Conservation (phyloP, 1,140 invertebrate genomes). For the Hyphantria cunea region DNA sequence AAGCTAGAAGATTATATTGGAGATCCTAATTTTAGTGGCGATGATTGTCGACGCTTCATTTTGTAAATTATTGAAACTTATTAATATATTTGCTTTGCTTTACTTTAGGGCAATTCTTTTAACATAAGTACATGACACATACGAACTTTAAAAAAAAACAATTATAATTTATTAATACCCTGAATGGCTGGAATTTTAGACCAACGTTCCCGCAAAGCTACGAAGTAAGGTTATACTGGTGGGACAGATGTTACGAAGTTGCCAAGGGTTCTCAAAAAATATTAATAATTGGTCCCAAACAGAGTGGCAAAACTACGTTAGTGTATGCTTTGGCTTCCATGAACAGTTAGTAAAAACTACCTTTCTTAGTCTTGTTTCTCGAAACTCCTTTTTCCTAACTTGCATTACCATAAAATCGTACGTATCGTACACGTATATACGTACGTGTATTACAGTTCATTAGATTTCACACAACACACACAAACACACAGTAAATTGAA, state of each 20-base stretch:
- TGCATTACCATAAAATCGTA: not conserved
- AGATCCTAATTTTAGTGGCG: conserved; percentile 57
- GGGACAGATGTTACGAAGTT: conserved; percentile 53
- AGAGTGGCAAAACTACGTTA: conserved; percentile 49
- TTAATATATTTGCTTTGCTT: too few species aligned
- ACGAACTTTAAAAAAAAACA: too few species aligned
- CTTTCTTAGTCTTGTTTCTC: too few species aligned
- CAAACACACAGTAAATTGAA: too few species aligned
- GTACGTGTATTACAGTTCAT: too few species aligned
- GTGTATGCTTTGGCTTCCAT: conserved; percentile 50
- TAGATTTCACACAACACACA: too few species aligned
- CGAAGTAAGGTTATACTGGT: conserved; percentile 55
- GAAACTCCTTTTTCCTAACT: not conserved
- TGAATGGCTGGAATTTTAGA: conserved; percentile 21
- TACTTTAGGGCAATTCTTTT: too few species aligned
- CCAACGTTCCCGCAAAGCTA: conserved; percentile 39
- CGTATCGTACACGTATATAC: too few species aligned
- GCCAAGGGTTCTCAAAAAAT: conserved; percentile 42
- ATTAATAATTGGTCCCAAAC: conserved; percentile 50
- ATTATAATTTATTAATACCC: conserved; percentile 9
- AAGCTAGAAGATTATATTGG: conserved; percentile 56
- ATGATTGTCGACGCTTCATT: conserved; percentile 47
- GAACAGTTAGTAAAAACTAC: conserved; percentile 40
- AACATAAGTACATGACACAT: too few species aligned
- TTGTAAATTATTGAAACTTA: conserved; percentile 47